phyloP scores from a whole-genome alignment of 2,113 vertebrate species.

The Glareola pratincola region DNA sequence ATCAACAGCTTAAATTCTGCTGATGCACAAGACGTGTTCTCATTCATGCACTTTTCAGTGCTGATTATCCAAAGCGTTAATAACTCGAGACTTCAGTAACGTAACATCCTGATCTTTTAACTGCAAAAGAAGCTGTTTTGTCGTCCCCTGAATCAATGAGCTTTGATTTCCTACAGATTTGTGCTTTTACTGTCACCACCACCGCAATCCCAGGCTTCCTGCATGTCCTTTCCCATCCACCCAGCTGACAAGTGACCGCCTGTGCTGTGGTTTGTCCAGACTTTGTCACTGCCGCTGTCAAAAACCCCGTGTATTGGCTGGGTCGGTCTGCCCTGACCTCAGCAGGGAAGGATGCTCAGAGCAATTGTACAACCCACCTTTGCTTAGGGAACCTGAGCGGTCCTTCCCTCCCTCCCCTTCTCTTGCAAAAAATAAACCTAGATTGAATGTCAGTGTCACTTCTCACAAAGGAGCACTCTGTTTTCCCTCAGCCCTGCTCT shows the following conservation, averaged over 20 bases:
- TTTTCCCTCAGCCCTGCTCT: conserved; percentile 42
- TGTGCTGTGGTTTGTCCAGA: background rate
- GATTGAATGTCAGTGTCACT: conserved; percentile 60
- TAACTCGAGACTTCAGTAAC: background rate
- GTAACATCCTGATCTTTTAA: background rate
- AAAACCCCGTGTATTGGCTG: accelerated
- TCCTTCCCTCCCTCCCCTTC: background rate
- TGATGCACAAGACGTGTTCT: background rate
- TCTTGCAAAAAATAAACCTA: conserved; percentile 24
- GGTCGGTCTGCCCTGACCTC: background rate
- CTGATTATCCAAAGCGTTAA: background rate
- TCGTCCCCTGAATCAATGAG: background rate
- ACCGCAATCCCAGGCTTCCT: background rate
- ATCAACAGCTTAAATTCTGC: background rate
- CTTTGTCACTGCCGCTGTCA: background rate
- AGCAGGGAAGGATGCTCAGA: background rate
- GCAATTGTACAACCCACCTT: background rate
- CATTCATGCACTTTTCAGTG: background rate
- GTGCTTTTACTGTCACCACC: background rate
- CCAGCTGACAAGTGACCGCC: background rate
- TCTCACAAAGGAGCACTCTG: conserved; percentile 28
- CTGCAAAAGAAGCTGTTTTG: background rate
- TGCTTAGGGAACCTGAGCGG: background rate
- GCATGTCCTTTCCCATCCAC: background rate
- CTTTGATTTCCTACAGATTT: background rate